Evolutionary conservation across 2,113 vertebrate genomes (phyloP).

Genomic region (Nycticebus coucang): DNA sequence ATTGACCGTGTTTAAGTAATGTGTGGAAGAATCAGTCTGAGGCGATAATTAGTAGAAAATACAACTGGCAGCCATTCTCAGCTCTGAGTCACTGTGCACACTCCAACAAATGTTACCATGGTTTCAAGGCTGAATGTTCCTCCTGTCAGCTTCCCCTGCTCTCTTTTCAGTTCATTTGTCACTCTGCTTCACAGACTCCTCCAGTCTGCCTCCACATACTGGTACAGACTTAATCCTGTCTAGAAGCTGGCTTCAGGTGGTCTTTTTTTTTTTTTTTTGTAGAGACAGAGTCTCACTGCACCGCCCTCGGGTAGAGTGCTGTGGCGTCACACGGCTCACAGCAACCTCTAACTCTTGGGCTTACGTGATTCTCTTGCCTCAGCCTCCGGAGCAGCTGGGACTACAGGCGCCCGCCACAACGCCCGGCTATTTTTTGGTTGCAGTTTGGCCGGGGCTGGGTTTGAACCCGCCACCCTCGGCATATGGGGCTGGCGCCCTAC

Average conservation of each 20-base stretch:
- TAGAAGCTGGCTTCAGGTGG: slow-evolving; percentile 28
- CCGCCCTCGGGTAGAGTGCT: too few species aligned
- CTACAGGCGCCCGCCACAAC: too few species aligned
- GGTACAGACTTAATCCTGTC: slow-evolving; percentile 48
- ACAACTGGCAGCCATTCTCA: slow-evolving; percentile 50
- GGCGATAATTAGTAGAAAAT: slow-evolving; percentile 64
- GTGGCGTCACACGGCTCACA: too few species aligned
- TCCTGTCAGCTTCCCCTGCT: slow-evolving; percentile 24
- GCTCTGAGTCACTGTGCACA: slow-evolving; percentile 59
- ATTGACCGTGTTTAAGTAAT: slow-evolving; percentile 54
- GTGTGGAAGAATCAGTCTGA: neutral
- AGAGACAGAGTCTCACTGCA: too few species aligned
- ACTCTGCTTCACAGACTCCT: slow-evolving; percentile 63
- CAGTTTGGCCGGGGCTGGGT: too few species aligned
- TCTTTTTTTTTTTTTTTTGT: neutral
- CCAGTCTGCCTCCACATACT: slow-evolving; percentile 49
- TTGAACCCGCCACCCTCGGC: too few species aligned
- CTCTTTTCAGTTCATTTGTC: slow-evolving; percentile 57
- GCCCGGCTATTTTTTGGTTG: too few species aligned
- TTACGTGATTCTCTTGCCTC: too few species aligned
- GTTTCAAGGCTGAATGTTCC: slow-evolving; percentile 70
- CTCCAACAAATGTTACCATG: slow-evolving; percentile 68
- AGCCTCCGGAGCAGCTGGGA: too few species aligned
- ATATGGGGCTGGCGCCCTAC: too few species aligned
- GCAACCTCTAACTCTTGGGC: too few species aligned